A percentile compares a stretch with the other conserved stretches of the same genome.
Conservation (phyloP, 1,140 invertebrate genomes). For the Adelges cooleyi region DNA sequence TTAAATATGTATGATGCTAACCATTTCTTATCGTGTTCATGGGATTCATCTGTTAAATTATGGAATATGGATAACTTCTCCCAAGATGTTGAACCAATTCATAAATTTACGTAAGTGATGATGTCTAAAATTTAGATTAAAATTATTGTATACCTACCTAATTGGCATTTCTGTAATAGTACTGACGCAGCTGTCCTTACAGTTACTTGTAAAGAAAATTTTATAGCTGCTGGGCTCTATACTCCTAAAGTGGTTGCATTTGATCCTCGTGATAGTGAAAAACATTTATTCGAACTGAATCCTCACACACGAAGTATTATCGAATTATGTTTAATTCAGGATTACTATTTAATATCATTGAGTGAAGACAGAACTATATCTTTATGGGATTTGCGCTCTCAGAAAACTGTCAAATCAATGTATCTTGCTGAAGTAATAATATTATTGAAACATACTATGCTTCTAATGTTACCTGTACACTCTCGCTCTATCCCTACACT, state of each 20-base stretch:
- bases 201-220: constrained; percentile 7
- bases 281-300: constrained; percentile 1
- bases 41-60: constrained; percentile 14
- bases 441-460: too few species aligned
- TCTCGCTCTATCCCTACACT: too few species aligned
- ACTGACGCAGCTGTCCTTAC: background rate
- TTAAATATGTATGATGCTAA: background rate
- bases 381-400: constrained; percentile 8
- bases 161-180: background rate
- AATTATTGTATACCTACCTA: background rate
- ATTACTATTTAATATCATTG: constrained; percentile 11
- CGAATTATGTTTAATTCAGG: constrained; percentile 8
- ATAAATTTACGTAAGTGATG: constrained; percentile 1
- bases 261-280: constrained; percentile 4
- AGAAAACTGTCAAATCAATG: background rate
- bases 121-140: too few species aligned
- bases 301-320: constrained; percentile 13
- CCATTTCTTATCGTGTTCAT: constrained; percentile 16
- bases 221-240: constrained; percentile 9
- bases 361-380: constrained; percentile 19
- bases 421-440: constrained; percentile 6
- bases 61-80: background rate
- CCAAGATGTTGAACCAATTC: background rate
- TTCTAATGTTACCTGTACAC: too few species aligned
- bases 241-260: constrained; percentile 1